Evolutionary conservation across 2,888 invertebrate genomes (phyloP), one percentile per base, ranked within the genome.

Genomic region (Sesia apiformis): DNA sequence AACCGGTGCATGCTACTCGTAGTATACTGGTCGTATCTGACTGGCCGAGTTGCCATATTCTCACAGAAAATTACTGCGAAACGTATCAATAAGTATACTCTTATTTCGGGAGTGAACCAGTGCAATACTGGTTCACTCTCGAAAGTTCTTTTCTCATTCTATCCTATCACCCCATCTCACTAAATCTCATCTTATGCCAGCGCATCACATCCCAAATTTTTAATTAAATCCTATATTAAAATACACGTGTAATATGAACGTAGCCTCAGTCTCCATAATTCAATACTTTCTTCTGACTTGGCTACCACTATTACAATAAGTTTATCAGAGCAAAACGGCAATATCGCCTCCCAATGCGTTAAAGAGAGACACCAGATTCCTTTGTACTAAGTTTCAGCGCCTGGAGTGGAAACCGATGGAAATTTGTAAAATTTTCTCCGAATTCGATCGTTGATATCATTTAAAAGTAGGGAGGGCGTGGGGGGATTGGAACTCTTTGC

Each of bases 261-360:
- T 61, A 51, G 74, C 71, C 73, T 56, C 55, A 62, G 67, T 64
- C 65, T 65, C 76, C 71, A 82, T 81, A 80, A 81, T 73, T 82
- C 82, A 84, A 82, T 81, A 83, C 81, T 82, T 84, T 81, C 78
- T 74, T 76, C 74, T 61, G 58, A 68, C 67, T 65, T 74, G 66
- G 74, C 76, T 72, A 76, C 73, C 78, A 83, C 82, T 83, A 84
- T 84, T 78, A 79, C 83, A 83, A 82, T 79, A 78, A 77, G 73
- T 76, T 75, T 60, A 56, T 42, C 38, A 57, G 70, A 81, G 54
- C 49, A 72, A 64, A 81, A 81, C 57, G 51, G 60, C 50, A 2
- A 53, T 59, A 69, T 52, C 7, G 3, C 41, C 7, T 4, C 3
- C 0, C 3, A 0, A 0, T 0, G 52, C 51, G 64, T 7, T 58